A percentile compares a stretch with the other conserved stretches of the same genome.
phyloP scores from a whole-genome alignment of 64 coral and sea anemone genomes.

The Stylophora pistillata region DNA sequence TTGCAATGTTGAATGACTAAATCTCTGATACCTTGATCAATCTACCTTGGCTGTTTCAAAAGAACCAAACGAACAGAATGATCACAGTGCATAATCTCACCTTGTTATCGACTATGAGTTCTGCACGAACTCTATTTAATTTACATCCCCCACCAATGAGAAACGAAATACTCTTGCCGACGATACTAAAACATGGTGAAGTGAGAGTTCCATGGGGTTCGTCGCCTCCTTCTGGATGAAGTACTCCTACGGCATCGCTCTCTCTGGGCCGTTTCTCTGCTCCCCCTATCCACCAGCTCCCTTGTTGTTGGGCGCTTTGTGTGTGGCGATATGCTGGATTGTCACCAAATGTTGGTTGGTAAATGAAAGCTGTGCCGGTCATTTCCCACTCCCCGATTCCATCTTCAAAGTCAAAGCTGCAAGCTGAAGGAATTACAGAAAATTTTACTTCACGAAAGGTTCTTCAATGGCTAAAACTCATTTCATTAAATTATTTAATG shows the following conservation, averaged over 20 bases:
- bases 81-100: background rate
- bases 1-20: too few relatives aligned
- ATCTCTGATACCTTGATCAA: too few relatives aligned
- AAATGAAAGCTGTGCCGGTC: background rate
- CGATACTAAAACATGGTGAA: constrained; percentile 34
- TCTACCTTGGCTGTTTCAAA: too few relatives aligned
- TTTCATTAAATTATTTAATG: too few relatives aligned
- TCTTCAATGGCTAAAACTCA: too few relatives aligned
- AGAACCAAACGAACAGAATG: too few relatives aligned
- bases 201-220: constrained; percentile 35
- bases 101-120: constrained; percentile 21
- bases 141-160: constrained; percentile 65
- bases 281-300: background rate
- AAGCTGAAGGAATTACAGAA: background rate
- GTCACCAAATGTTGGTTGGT: background rate
- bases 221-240: background rate
- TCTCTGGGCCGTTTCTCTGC: background rate
- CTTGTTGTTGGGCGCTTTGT: background rate
- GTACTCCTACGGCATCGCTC: background rate
- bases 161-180: constrained; percentile 32
- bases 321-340: background rate
- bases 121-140: background rate
- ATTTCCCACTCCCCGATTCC: background rate
- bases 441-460: background rate
- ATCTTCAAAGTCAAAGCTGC: background rate